Percentiles rank a stretch among this genome's conserved stretches.
Evolutionary conservation across 2,888 invertebrate genomes (phyloP).

Genomic region (Agriopis leucophaearia): DNA sequence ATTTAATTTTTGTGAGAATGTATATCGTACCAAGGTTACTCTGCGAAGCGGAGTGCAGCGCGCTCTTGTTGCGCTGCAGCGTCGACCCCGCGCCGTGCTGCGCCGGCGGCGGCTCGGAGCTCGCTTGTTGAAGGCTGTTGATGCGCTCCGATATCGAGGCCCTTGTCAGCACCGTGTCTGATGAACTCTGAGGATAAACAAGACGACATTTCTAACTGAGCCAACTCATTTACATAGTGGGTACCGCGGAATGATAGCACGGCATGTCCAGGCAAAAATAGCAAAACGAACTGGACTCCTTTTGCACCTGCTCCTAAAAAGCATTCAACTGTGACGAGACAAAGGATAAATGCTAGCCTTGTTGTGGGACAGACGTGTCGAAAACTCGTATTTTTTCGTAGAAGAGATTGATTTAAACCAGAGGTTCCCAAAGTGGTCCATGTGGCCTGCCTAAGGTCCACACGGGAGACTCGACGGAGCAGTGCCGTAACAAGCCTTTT

Average conservation of each 20-base stretch:
- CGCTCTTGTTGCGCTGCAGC: slow-evolving; percentile 77
- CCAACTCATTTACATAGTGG: no score
- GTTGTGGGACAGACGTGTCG: background rate
- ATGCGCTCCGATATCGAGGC: slow-evolving; percentile 81
- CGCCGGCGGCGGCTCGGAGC: slow-evolving; percentile 58
- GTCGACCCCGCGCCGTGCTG: slow-evolving; percentile 61
- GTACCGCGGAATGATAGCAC: no score
- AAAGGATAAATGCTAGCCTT: background rate
- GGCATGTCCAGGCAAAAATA: no score
- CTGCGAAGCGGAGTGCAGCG: slow-evolving; percentile 71
- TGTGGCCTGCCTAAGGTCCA: no score
- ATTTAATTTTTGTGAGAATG: background rate
- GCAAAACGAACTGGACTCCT: no score
- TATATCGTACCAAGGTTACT: slow-evolving; percentile 64
- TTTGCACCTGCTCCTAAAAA: background rate
- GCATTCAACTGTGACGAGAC: background rate
- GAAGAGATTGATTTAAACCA: no score
- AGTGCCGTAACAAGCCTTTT: no score
- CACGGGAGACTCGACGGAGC: no score
- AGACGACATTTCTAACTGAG: background rate
- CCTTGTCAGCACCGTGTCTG: slow-evolving; percentile 85
- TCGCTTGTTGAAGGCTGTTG: slow-evolving; percentile 86
- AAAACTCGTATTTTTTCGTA: no score
- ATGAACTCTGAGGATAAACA: slow-evolving; percentile 82
- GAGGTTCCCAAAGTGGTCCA: no score